Base-by-base conservation (phyloP, 2,888 invertebrate species). In the Drosophila pseudotakahashii region DNA sequence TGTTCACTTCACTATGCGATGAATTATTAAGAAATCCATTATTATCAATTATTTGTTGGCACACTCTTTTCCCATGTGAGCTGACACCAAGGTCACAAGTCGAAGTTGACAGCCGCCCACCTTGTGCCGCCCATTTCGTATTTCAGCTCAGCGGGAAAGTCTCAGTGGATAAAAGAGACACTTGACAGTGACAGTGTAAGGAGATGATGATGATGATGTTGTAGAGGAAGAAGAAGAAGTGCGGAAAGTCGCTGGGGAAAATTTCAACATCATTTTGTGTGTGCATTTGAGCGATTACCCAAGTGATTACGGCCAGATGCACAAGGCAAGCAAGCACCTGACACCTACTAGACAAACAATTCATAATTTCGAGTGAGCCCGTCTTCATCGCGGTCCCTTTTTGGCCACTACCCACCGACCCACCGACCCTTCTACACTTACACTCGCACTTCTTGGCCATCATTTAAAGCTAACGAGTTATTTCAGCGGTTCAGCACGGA, bases 301-400 rank as follows among this genome's bases (percentile, higher is more conserved):
- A 72, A 71, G 72, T 71, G 71, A 71, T 71, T 71, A 72, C 55
- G 71, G 45, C 44, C 48, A 54, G 53, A 69, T 68, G 68, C 69
- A 69, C 70, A 68, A 45, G 32, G 58, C 61, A 64, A 69, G 69
- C 78, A 76, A 69, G 69, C 78, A 76, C 75, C 86, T 82, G 81
- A 82, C 78, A 81, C 83, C 81, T 81, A 78, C 73, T 57, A 52
- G 73, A 82, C 81, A 81, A 85, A 86, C 86, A 81, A 85, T 86
- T 81, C 82, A 81, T 81, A 81, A 81, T 86, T 81, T 86, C 73
- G 71, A 78, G 83, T 72, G 81, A 81, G 68, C 85, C 44, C 71
- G 70, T 53, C 77, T 68, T 61, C 50, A 44, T 45, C 61, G 45
- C 23, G 66, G 73, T 73, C 73, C 81, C 64, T 73, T 85, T 69